Percentiles rank a stretch among this genome's conserved stretches.
phyloP scores from a whole-genome alignment of 2,113 vertebrate genomes.

The Asarcornis scutulata region DNA sequence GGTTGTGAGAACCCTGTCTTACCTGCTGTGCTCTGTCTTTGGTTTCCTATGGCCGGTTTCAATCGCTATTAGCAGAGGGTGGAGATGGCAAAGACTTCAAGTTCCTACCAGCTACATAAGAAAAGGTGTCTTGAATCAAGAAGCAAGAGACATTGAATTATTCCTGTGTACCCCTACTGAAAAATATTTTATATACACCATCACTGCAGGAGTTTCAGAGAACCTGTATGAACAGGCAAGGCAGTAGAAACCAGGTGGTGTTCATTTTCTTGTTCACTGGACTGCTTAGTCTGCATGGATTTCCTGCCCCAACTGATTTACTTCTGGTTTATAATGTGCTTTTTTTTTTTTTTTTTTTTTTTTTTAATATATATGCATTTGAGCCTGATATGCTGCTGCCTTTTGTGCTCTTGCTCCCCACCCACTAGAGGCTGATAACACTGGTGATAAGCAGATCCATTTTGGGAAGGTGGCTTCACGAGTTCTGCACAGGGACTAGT shows the following conservation, averaged over 20 bases:
- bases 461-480: background rate
- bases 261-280: background rate
- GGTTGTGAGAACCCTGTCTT: background rate
- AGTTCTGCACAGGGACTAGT: background rate
- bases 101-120: background rate
- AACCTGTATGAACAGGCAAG: background rate
- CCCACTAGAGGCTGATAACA: background rate
- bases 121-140: accelerated
- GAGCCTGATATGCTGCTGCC: background rate
- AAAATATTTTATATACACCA: background rate
- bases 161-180: background rate
- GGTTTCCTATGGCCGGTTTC: background rate
- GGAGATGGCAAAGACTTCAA: background rate
- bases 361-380: background rate
- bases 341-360: background rate
- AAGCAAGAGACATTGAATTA: background rate
- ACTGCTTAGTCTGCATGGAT: background rate
- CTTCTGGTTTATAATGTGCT: background rate
- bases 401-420: background rate
- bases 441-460: accelerated
- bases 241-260: accelerated
- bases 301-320: background rate
- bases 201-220: background rate
- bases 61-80: background rate
- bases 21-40: background rate